Evolutionary conservation across 2,797 vertebrate genomes (phyloP).

Genomic region (Rhinella marina): DNA sequence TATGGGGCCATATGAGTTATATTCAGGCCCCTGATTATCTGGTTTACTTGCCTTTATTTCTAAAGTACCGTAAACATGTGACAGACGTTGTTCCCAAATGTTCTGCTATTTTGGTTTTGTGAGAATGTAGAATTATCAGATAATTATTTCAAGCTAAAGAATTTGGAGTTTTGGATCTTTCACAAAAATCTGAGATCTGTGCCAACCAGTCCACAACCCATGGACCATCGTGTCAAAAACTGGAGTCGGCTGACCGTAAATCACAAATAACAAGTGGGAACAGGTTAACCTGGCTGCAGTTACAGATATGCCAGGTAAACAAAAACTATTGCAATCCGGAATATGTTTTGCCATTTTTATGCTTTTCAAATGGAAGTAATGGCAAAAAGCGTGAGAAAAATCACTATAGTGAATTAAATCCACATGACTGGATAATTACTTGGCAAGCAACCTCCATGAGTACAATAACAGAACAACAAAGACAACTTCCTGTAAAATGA

Average conservation of each 20-base stretch:
- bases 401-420: constrained; percentile 32
- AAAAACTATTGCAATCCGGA: background rate
- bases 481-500: constrained; percentile 23
- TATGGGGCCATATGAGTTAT: too few species aligned
- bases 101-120: background rate
- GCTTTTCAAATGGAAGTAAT: background rate
- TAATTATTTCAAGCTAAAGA: background rate
- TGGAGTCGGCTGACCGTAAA: background rate
- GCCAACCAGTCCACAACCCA: background rate
- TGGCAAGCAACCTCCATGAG: constrained; percentile 8
- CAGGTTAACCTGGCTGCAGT: background rate
- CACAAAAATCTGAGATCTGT: background rate
- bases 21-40: too few species aligned
- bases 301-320: background rate
- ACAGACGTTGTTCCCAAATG: background rate
- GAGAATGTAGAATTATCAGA: background rate
- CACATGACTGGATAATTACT: constrained; percentile 39
- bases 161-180: background rate
- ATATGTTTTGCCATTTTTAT: background rate
- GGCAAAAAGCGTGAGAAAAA: constrained; percentile 18
- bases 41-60: too few species aligned
- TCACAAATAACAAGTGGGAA: background rate
- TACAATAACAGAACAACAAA: constrained; percentile 28
- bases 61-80: background rate
- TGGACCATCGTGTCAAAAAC: background rate